Evolutionary conservation across 2,113 vertebrate genomes (phyloP).

Genomic region (Oenanthe oenanthe): DNA sequence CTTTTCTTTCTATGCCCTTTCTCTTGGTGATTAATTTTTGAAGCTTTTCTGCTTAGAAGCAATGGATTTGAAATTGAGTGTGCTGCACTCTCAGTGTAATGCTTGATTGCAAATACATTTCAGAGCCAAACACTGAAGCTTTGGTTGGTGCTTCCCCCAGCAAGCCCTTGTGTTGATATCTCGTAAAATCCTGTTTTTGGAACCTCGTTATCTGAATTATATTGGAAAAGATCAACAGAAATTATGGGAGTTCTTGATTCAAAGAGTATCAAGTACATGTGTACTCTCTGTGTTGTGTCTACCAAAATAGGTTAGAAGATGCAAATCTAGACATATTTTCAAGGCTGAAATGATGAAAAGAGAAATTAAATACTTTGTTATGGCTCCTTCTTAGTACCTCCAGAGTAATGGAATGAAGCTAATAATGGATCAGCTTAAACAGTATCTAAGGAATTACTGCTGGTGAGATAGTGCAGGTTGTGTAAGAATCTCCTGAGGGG

Average conservation of each 20-base stretch:
- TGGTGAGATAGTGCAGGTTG: slow-evolving; percentile 3
- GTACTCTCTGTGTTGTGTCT: neutral
- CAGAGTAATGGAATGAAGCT: neutral
- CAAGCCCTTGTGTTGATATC: neutral
- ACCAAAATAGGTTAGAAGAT: neutral
- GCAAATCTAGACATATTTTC: slow-evolving; percentile 17
- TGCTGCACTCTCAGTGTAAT: neutral
- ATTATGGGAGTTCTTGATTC: neutral
- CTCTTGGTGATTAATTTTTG: neutral
- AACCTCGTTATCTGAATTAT: neutral
- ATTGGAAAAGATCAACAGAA: neutral
- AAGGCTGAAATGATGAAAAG: neutral
- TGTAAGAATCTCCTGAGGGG: neutral
- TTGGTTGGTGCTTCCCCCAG: neutral
- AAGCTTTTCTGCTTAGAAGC: neutral
- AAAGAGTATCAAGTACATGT: neutral
- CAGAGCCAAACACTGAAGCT: neutral
- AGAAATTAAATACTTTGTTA: slow-evolving; percentile 36
- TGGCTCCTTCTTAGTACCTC: neutral
- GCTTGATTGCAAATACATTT: neutral
- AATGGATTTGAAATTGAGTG: neutral
- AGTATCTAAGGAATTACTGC: slow-evolving; percentile 6
- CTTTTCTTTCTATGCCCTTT: neutral
- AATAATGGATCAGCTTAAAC: slow-evolving; percentile 25
- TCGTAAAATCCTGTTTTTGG: neutral